Evolutionary conservation across 2,113 vertebrate genomes (phyloP).

Genomic region (Lophius piscatorius): DNA sequence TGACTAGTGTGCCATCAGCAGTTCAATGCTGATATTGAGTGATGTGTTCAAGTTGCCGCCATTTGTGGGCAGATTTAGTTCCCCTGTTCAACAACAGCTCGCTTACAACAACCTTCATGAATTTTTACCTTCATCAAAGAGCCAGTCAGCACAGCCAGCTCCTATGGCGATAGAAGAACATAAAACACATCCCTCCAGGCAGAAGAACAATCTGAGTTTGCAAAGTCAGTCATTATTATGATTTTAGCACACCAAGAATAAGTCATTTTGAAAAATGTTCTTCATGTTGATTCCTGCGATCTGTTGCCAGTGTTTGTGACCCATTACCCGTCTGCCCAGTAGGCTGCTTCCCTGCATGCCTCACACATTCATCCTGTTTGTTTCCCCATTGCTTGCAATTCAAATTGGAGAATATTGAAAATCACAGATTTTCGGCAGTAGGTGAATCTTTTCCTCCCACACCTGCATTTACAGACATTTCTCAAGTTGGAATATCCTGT

Average conservation of each 20-base stretch:
- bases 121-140: conserved; percentile 13
- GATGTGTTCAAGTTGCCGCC: conserved; percentile 1
- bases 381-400: not conserved
- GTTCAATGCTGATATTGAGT: not conserved
- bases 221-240: conserved; percentile 1
- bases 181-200: conserved; percentile 10
- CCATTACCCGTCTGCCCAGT: not conserved
- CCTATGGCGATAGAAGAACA: conserved; percentile 1
- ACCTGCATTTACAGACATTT: not conserved
- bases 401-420: not conserved
- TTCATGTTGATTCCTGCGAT: not conserved
- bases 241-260: conserved; percentile 5
- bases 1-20: not conserved
- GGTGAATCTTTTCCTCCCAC: conserved; percentile 9
- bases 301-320: conserved; percentile 12
- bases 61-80: conserved; percentile 20
- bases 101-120: conserved; percentile 21
- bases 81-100: conserved; percentile 8
- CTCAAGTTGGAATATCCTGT: conserved; percentile 31
- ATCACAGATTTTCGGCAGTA: not conserved
- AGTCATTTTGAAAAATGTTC: conserved; percentile 14
- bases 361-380: conserved; percentile 3
- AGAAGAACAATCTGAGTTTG: conserved; percentile 7
- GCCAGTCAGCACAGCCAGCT: conserved; percentile 18
- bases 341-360: not conserved